Evolutionary conservation across 2,888 invertebrate species (phyloP).

Genomic region (Lithophane ornitopus): DNA sequence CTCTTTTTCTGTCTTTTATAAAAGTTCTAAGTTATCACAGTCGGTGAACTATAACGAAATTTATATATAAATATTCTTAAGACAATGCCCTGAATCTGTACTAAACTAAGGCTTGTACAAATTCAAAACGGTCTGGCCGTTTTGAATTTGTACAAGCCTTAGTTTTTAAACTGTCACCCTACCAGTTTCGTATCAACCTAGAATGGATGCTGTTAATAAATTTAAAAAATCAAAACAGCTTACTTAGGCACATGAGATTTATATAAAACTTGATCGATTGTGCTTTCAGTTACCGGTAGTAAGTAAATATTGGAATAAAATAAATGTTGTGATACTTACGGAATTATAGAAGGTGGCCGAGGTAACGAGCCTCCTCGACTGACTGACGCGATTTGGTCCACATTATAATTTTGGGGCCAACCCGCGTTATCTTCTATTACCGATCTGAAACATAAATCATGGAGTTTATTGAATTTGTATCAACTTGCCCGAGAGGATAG

Average conservation of each 20-base stretch:
- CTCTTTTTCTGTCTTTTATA: too few relatives aligned
- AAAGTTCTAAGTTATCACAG: not conserved
- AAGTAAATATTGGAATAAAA: not conserved
- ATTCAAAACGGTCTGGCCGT: too few relatives aligned
- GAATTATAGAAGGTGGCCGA: conserved; percentile 87
- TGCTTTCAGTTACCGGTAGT: not conserved
- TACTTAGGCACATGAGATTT: not conserved
- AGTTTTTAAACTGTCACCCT: not conserved
- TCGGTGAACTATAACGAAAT: not conserved
- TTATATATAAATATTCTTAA: not conserved
- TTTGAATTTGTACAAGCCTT: not conserved
- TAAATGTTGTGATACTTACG: conserved; percentile 77
- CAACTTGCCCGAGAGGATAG: not conserved
- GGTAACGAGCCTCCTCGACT: conserved; percentile 88
- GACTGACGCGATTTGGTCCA: conserved; percentile 89
- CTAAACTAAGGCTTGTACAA: too few relatives aligned
- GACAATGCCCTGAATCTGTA: not conserved
- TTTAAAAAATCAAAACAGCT: not conserved
- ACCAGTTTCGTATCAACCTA: not conserved
- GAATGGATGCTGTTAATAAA: not conserved
- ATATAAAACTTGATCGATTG: not conserved
- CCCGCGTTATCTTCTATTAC: conserved; percentile 90
- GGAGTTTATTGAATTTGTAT: conserved; percentile 36
- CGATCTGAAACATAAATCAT: conserved; percentile 82
- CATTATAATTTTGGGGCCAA: conserved; percentile 89